Evolutionary conservation across 2,113 vertebrate genomes (phyloP).

Genomic region (Bos indicus): DNA sequence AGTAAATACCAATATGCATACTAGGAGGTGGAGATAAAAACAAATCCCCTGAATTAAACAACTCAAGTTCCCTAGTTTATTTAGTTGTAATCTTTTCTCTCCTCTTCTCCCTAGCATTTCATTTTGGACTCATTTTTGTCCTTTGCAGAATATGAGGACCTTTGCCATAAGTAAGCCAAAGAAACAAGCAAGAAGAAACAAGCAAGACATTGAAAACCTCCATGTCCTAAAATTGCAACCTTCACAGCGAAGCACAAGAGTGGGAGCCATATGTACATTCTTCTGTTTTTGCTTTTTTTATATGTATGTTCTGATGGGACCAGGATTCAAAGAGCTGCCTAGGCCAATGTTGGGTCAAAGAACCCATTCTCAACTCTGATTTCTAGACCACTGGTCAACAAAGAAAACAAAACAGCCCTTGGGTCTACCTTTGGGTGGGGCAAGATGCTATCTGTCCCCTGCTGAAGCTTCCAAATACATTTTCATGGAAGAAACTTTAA

Average conservation of each 20-base stretch:
- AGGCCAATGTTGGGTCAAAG: not conserved
- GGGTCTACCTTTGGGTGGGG: not conserved
- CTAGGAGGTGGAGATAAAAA: not conserved
- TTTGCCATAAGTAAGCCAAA: not conserved
- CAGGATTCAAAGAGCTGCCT: not conserved
- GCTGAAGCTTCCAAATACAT: not conserved
- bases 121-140: not conserved
- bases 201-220: not conserved
- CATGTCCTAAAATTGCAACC: not conserved
- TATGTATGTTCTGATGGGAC: not conserved
- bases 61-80: not conserved
- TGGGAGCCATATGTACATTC: not conserved
- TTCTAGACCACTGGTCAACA: not conserved
- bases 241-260: not conserved
- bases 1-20: not conserved
- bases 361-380: not conserved
- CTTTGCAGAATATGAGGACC: not conserved
- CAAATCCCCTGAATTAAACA: not conserved
- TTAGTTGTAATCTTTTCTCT: not conserved
- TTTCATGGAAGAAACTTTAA: not conserved
- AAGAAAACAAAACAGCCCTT: not conserved
- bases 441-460: not conserved
- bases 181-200: conserved; percentile 5
- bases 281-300: not conserved
- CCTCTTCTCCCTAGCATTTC: not conserved